Evolutionary conservation across 2,888 invertebrate species (phyloP).

Genomic region (Lepidochrysops patricia): DNA sequence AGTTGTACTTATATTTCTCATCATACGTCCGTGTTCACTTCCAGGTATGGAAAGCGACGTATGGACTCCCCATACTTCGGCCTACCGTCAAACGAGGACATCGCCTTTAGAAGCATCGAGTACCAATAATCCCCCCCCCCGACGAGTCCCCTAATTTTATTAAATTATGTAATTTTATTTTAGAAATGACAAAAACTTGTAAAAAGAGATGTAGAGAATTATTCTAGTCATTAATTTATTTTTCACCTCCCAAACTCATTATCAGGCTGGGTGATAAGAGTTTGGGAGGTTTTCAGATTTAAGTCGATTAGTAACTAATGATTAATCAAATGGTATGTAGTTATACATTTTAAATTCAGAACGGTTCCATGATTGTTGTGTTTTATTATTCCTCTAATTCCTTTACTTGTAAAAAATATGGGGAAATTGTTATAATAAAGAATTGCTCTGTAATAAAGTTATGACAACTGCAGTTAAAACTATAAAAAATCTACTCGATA

Average conservation of each 20-base stretch:
- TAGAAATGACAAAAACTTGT: conserved; percentile 9
- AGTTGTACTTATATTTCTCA: not conserved
- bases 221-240: conserved; percentile 37
- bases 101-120: conserved; percentile 49
- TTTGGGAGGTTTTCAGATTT: conserved; percentile 28
- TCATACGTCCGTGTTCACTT: conserved; percentile 26
- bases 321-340: conserved; percentile 12
- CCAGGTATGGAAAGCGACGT: conserved; percentile 64
- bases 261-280: conserved; percentile 56
- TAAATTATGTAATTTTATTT: not conserved
- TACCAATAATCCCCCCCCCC: not conserved
- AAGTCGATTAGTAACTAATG: conserved; percentile 2
- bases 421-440: too few relatives aligned
- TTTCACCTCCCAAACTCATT: conserved; percentile 37
- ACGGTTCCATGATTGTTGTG: conserved; percentile 37
- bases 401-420: too few relatives aligned
- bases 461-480: too few relatives aligned
- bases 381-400: conserved; percentile 33
- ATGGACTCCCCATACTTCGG: conserved; percentile 63
- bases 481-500: too few relatives aligned
- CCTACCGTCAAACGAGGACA: conserved; percentile 43
- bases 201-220: conserved; percentile 14
- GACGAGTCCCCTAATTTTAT: not conserved
- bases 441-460: too few relatives aligned
- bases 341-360: conserved; percentile 32